phyloP scores from a whole-genome alignment of 2,113 vertebrate genomes.

The Hippocampus abdominalis region DNA sequence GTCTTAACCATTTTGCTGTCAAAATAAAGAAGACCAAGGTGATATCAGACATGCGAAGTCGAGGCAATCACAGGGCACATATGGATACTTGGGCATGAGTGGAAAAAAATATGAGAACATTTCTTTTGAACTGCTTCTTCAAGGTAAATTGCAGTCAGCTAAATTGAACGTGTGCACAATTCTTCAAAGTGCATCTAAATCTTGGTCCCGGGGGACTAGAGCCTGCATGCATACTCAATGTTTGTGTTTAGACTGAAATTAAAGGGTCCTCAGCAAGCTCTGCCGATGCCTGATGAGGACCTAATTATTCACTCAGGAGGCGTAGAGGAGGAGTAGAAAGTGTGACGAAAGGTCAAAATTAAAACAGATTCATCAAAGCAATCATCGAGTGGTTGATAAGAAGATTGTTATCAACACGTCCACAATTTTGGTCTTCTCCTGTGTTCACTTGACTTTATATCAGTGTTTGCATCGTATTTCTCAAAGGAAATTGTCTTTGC shows the following conservation, averaged over 20 bases:
- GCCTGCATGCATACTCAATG: constrained; percentile 1
- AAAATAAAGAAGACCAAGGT: not conserved
- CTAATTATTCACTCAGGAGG: constrained; percentile 5
- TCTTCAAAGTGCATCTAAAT: constrained; percentile 4
- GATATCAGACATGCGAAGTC: not conserved
- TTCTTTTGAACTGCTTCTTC: not conserved
- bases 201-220: not conserved
- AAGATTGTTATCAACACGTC: constrained; percentile 9
- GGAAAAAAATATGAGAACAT: not conserved
- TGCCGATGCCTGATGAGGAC: not conserved
- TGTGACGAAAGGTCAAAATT: constrained; percentile 2
- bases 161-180: not conserved
- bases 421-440: constrained; percentile 3
- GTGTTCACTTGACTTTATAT: constrained; percentile 3
- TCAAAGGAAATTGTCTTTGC: not conserved
- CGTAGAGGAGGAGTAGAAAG: not conserved
- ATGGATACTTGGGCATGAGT: not conserved
- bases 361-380: constrained; percentile 4
- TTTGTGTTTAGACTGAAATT: constrained; percentile 2
- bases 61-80: not conserved
- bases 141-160: not conserved
- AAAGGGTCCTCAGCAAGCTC: not conserved
- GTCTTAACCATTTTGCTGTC: too few relatives aligned
- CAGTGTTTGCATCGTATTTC: not conserved
- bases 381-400: constrained; percentile 10